Conservation (phyloP, 2,113 vertebrate species). For the Gymnogyps californianus region DNA sequence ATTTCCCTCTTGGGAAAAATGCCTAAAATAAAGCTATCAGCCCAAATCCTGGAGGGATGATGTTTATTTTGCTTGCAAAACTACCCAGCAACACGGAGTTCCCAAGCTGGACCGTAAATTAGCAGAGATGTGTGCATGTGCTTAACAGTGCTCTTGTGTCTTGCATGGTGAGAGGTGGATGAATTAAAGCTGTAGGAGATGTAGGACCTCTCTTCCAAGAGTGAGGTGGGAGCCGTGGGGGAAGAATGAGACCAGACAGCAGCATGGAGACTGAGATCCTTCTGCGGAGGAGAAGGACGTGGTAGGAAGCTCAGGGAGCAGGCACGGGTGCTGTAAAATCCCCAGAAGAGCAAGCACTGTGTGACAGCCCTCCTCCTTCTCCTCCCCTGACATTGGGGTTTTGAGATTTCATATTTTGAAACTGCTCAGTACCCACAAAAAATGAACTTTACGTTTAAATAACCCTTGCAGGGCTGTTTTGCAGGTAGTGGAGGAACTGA, state of each 20-base stretch:
- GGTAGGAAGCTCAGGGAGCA: neutral
- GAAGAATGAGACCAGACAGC: neutral
- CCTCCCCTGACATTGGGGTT: neutral
- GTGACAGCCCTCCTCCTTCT: neutral
- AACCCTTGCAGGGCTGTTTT: neutral
- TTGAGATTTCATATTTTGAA: neutral
- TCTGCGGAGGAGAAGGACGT: neutral
- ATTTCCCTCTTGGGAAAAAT: neutral
- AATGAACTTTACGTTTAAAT: neutral
- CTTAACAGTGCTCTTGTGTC: neutral
- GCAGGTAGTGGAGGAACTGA: neutral
- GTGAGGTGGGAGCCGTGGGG: neutral
- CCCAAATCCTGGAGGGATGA: neutral
- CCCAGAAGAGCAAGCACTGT: neutral
- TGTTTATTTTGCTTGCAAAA: conserved; percentile 2
- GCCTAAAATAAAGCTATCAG: neutral
- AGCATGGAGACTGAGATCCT: neutral
- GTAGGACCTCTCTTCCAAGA: neutral
- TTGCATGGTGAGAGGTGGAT: neutral
- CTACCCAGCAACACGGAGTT: neutral
- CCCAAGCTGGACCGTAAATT: neutral
- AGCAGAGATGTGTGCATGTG: neutral
- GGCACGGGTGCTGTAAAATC: neutral
- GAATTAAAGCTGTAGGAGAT: neutral
- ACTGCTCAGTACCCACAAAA: neutral